These are phyloP conservation scores for Baryphthengus martii DNA, from an alignment of 2,113 vertebrate genomes.

Conservation along the genomic window DNA sequence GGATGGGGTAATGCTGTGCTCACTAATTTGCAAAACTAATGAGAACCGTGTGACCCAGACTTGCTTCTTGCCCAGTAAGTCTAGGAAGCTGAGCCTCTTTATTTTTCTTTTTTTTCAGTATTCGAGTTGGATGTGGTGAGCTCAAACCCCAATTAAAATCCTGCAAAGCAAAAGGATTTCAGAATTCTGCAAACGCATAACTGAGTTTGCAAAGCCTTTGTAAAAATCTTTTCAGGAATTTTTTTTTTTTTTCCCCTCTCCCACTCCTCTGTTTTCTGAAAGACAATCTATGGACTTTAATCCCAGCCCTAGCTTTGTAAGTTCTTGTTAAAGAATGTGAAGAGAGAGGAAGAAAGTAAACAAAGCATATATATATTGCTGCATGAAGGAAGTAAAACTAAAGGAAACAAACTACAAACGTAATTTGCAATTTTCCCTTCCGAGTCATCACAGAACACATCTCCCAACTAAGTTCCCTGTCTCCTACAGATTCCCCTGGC, in stretches of 20 bases:
- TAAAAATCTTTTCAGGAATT: background rate
- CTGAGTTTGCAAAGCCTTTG: background rate
- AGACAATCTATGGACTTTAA: background rate
- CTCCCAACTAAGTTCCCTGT: background rate
- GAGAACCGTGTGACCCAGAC: background rate
- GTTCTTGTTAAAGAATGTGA: background rate
- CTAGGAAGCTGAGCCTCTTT: background rate
- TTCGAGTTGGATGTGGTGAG: background rate
- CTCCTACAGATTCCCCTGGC: background rate
- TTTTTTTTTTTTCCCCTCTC: background rate
- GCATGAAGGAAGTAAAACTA: background rate
- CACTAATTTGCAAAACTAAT: slow-evolving; percentile 34
- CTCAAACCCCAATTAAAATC: background rate
- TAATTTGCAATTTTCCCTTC: background rate
- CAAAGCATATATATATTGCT: background rate
- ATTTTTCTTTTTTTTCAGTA: rapidly evolving
- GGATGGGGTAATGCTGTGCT: background rate
- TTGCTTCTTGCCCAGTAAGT: background rate
- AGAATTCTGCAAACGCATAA: background rate
- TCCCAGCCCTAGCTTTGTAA: background rate
- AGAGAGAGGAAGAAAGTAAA: background rate
- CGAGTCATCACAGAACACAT: background rate
- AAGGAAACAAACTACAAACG: background rate
- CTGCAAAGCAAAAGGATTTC: background rate
- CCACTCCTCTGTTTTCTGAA: background rate